Percentiles rank a stretch among this genome's conserved stretches.
phyloP scores from a whole-genome alignment of 2,797 vertebrate species.

The Cryptoblepharus egeriae region DNA sequence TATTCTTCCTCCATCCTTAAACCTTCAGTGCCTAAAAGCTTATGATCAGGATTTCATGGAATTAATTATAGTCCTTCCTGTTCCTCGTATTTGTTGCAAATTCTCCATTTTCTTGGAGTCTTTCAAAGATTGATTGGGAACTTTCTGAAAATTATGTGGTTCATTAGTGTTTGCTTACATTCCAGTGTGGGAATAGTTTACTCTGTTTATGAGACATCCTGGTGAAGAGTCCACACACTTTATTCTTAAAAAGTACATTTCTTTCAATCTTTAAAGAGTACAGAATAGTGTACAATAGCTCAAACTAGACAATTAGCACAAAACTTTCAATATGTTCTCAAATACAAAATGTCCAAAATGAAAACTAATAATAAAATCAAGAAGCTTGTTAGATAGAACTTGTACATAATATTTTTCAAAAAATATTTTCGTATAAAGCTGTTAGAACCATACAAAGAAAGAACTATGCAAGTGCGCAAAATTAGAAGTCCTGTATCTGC shows the following conservation, averaged over 20 bases:
- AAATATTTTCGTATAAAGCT: background rate
- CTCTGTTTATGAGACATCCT: background rate
- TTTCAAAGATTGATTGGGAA: slow-evolving; percentile 8
- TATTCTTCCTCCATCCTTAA: background rate
- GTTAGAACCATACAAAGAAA: background rate
- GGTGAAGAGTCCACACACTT: background rate
- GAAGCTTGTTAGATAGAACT: background rate
- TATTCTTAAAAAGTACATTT: background rate
- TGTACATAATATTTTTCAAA: background rate
- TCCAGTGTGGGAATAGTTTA: background rate
- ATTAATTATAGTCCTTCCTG: slow-evolving; percentile 1
- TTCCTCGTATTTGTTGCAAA: background rate
- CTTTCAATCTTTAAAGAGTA: background rate
- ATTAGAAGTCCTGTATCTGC: background rate
- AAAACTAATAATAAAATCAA: background rate
- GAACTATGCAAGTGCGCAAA: background rate
- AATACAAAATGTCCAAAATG: background rate
- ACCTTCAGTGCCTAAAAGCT: background rate
- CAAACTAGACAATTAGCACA: background rate
- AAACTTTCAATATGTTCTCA: fast-evolving
- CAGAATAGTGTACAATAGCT: background rate
- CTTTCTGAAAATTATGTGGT: background rate
- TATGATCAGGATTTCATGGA: background rate
- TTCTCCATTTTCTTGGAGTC: background rate
- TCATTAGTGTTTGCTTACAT: slow-evolving; percentile 1